Evolutionary conservation across 2,888 invertebrate genomes (phyloP).

Genomic region (Drosophila koepferae): DNA sequence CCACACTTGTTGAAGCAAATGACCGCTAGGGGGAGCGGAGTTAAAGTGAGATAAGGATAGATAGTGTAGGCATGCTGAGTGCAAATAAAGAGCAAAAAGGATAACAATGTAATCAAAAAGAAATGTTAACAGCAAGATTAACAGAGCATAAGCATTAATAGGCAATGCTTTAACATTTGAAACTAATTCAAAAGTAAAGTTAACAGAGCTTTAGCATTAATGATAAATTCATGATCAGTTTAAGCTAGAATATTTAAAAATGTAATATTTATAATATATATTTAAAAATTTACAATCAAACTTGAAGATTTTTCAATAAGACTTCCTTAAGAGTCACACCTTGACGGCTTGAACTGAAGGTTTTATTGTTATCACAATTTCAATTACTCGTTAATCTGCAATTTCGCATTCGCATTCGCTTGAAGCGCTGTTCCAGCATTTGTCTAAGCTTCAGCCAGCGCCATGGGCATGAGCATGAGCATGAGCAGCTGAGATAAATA

Average conservation of each 20-base stretch:
- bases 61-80: background rate
- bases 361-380: conserved; percentile 38
- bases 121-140: background rate
- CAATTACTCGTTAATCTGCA: conserved; percentile 43
- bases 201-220: conserved; percentile 3
- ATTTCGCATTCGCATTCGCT: conserved; percentile 8
- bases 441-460: conserved; percentile 16
- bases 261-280: background rate
- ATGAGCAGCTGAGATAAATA: conserved; percentile 16
- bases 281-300: background rate
- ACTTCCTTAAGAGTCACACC: conserved; percentile 25
- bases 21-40: background rate
- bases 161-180: background rate
- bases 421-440: conserved; percentile 12
- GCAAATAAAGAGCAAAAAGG: background rate
- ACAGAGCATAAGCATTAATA: background rate
- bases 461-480: conserved; percentile 13
- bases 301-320: conserved; percentile 2
- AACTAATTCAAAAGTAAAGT: background rate
- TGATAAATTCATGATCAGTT: background rate
- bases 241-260: background rate
- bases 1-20: conserved; percentile 21
- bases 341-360: conserved; percentile 20
- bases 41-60: background rate
- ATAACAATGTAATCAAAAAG: background rate